A percentile compares a stretch with the other conserved stretches of the same genome.
These are phyloP conservation scores for Cuniculus paca DNA, from an alignment of 2,797 vertebrate species.

Conservation along the genomic window DNA sequence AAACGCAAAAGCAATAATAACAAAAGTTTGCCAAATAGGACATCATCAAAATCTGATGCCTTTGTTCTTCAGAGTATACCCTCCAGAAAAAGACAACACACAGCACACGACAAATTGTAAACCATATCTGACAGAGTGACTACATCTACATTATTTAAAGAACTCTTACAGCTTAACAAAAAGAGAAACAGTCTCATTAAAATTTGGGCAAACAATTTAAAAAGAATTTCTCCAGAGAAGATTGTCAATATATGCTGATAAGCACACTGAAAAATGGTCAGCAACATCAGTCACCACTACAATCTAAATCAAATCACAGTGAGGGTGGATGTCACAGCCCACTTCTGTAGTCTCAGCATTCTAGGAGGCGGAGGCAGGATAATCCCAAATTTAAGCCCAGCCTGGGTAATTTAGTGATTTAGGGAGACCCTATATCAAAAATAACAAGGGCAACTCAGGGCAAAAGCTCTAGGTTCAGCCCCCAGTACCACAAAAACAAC, in stretches of 20 bases:
- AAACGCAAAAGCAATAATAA: neutral
- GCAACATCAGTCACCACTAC: neutral
- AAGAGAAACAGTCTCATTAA: constrained; percentile 18
- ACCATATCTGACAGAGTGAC: constrained; percentile 28
- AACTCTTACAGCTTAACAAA: constrained; percentile 27
- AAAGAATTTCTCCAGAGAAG: constrained; percentile 53
- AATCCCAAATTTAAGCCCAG: neutral
- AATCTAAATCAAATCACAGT: constrained; percentile 5
- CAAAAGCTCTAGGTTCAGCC: neutral
- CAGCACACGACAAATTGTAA: neutral
- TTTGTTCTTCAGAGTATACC: constrained; percentile 1
- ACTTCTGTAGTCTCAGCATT: too few relatives aligned
- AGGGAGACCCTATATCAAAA: neutral
- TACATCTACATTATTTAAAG: constrained; percentile 15
- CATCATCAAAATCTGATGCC: constrained; percentile 7
- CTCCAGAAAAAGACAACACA: constrained; percentile 56
- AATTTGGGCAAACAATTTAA: constrained; percentile 10
- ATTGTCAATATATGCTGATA: neutral
- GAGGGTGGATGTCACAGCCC: neutral
- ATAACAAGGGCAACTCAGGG: neutral
- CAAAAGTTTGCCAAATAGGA: neutral
- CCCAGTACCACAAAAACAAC: neutral
- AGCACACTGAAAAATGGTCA: neutral
- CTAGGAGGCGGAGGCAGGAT: neutral
- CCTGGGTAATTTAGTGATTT: neutral